These are phyloP conservation scores for Phenganax subtilis DNA, from an alignment of 92 coral and sea anemone genomes.

Conservation along the genomic window DNA sequence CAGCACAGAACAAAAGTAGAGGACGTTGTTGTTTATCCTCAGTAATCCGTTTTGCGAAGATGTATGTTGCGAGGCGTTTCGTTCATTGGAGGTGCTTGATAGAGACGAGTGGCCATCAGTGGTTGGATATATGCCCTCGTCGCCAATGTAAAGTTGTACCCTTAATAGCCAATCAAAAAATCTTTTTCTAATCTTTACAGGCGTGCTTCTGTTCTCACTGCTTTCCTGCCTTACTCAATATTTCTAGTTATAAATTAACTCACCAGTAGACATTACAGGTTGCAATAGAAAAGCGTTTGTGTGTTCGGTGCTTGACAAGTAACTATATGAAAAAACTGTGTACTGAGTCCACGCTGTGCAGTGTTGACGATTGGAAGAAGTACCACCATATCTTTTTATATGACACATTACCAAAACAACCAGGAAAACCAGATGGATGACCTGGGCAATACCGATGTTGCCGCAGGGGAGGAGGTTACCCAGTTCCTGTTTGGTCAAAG, in stretches of 20 bases:
- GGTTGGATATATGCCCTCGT: too few relatives aligned
- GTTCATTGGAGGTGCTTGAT: conserved; percentile 29
- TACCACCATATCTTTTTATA: conserved; percentile 44
- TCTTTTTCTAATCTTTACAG: too few relatives aligned
- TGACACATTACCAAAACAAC: conserved; percentile 11
- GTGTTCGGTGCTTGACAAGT: conserved; percentile 46
- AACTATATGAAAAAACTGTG: conserved; percentile 42
- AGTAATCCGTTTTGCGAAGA: conserved; percentile 15
- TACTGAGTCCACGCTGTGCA: conserved; percentile 23
- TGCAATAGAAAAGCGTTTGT: conserved; percentile 42
- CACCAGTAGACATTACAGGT: conserved; percentile 1
- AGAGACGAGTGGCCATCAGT: background rate
- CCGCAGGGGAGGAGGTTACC: conserved; percentile 51
- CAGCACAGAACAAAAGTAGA: conserved; percentile 22
- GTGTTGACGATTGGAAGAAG: conserved; percentile 33
- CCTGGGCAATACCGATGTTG: background rate
- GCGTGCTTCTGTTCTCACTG: background rate
- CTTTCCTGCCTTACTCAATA: too few relatives aligned
- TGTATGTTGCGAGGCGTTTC: conserved; percentile 29
- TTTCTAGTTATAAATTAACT: background rate
- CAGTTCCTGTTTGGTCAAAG: conserved; percentile 47
- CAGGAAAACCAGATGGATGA: background rate
- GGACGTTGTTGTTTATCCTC: conserved; percentile 29
- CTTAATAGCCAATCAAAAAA: too few relatives aligned
- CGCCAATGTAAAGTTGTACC: too few relatives aligned